phyloP scores from a whole-genome alignment of 92 coral and sea anemone species.

The Isaurus tuberculatus region DNA sequence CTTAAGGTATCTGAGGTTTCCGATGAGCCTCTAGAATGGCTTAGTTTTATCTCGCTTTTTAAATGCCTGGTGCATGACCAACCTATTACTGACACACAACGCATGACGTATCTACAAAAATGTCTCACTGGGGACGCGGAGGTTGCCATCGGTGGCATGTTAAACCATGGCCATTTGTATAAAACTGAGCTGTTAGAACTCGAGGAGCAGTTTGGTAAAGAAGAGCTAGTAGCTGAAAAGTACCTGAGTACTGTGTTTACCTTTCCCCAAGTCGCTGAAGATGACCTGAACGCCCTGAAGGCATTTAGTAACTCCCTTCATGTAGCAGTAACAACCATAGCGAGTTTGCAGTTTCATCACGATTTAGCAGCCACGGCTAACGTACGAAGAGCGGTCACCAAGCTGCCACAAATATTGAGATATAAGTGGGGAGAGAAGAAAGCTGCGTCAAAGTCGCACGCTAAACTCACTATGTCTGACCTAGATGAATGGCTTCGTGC shows the following conservation, averaged over 20 bases:
- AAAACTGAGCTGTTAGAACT: slow-evolving; percentile 40
- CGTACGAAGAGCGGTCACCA: slow-evolving; percentile 48
- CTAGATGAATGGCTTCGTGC: slow-evolving; percentile 66
- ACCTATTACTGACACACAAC: slow-evolving; percentile 58
- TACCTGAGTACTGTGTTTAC: slow-evolving; percentile 55
- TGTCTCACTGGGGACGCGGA: slow-evolving; percentile 57
- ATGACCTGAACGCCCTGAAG: slow-evolving; percentile 34
- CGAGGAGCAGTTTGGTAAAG: slow-evolving; percentile 65
- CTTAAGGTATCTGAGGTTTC: slow-evolving; percentile 46
- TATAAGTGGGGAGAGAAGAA: slow-evolving; percentile 54
- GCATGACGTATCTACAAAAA: slow-evolving; percentile 56
- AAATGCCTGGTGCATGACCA: slow-evolving; percentile 64
- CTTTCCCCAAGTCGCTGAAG: slow-evolving; percentile 48
- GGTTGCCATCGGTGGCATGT: slow-evolving; percentile 53
- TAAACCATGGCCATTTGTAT: too few relatives aligned
- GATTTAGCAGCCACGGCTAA: slow-evolving; percentile 62
- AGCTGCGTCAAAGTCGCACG: neutral
- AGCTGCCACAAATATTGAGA: slow-evolving; percentile 46
- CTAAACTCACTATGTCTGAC: slow-evolving; percentile 43
- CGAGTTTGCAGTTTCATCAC: slow-evolving; percentile 42
- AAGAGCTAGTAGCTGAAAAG: slow-evolving; percentile 52
- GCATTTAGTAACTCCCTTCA: slow-evolving; percentile 56
- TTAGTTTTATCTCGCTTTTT: slow-evolving; percentile 45
- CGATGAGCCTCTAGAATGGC: slow-evolving; percentile 62
- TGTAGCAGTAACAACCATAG: slow-evolving; percentile 57